These are phyloP conservation scores for Triplophysa rosa DNA, from an alignment of 2,113 vertebrate species.

Conservation along the genomic window DNA sequence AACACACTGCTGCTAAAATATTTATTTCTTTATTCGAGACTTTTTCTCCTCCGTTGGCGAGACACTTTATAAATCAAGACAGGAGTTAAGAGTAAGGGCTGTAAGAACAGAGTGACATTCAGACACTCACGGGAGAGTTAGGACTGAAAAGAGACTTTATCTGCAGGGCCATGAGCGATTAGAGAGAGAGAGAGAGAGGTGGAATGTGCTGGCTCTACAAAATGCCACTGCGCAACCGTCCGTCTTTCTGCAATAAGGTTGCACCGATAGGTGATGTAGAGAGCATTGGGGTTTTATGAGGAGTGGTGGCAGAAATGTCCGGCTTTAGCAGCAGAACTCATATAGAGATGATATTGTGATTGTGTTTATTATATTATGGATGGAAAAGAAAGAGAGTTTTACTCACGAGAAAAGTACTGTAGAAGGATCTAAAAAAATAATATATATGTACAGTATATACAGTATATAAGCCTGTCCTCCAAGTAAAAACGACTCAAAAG, in stretches of 20 bases:
- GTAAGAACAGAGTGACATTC: conserved; percentile 33
- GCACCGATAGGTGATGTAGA: neutral
- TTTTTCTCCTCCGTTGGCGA: conserved; percentile 21
- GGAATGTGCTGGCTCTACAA: conserved; percentile 23
- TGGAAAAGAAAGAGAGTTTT: neutral
- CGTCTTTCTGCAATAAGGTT: conserved; percentile 17
- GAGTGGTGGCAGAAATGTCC: conserved; percentile 5
- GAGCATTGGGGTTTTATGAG: conserved; percentile 5
- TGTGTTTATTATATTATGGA: neutral
- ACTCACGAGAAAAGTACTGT: no score
- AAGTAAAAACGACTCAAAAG: no score
- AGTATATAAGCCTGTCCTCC: no score
- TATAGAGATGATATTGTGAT: neutral
- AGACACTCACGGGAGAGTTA: conserved; percentile 3
- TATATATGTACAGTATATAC: no score
- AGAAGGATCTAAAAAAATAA: no score
- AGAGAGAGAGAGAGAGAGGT: conserved; percentile 6
- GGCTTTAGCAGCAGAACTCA: neutral
- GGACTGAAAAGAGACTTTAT: conserved; percentile 13
- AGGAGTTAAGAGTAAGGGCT: neutral
- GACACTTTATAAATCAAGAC: conserved; percentile 24
- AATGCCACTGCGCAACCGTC: conserved; percentile 18
- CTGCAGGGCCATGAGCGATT: neutral
- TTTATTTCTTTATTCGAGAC: conserved; percentile 26
- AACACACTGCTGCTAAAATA: conserved; percentile 31